A percentile compares a stretch with the other conserved stretches of the same genome.
phyloP scores from a whole-genome alignment of 2,113 vertebrate species.

The Regulus satrapa region DNA sequence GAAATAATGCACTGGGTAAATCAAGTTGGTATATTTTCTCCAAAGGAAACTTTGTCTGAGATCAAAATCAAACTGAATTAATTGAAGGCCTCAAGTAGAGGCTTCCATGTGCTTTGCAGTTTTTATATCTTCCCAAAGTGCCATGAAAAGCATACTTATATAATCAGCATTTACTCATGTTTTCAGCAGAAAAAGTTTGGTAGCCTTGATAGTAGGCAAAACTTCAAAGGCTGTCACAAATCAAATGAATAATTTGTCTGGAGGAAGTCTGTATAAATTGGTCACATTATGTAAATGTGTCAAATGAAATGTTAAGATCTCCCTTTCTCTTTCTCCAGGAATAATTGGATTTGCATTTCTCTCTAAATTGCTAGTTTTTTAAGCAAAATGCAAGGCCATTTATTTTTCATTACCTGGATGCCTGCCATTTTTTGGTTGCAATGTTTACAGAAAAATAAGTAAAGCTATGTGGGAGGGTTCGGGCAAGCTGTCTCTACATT shows the following conservation, averaged over 20 bases:
- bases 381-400: neutral
- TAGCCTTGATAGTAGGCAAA: neutral
- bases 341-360: conserved; percentile 12
- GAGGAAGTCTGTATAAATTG: neutral
- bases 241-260: conserved; percentile 5
- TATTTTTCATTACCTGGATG: neutral
- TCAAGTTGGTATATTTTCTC: neutral
- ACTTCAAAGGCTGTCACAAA: conserved; percentile 41
- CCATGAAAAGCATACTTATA: neutral
- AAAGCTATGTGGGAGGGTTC: neutral
- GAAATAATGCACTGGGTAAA: neutral
- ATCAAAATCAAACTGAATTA: conserved; percentile 4
- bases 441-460: neutral
- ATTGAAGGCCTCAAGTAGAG: neutral
- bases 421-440: neutral
- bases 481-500: neutral
- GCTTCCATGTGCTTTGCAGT: neutral
- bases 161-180: neutral
- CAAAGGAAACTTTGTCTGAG: neutral
- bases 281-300: conserved; percentile 4
- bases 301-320: conserved; percentile 29
- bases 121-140: neutral
- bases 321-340: neutral
- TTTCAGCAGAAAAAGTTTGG: neutral
- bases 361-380: neutral